Evolutionary conservation across 2,113 vertebrate species (phyloP), one percentile per base, ranked within the genome.

Genomic region (Nannospalax galili): DNA sequence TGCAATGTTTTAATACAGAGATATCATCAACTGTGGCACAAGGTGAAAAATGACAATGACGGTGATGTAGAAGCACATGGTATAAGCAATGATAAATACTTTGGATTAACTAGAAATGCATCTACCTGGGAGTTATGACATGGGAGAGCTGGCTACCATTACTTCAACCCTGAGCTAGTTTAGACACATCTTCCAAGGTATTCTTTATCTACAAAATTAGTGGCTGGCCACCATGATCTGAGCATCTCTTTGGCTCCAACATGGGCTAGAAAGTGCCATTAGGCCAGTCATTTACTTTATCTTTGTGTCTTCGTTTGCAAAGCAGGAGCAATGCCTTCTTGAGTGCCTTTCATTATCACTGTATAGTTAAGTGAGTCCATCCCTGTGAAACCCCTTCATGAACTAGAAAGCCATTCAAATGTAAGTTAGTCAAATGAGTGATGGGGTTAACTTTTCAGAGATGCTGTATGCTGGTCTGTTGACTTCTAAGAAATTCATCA

Each of bases 21-120:
- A 90, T 86, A 70, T 35, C 79, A 84, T 37, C 62, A 64, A 58
- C 64, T 62, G 0, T 6, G 62, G 40, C 32, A 79, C 48, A 75
- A 74, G 70, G 58, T 42, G n/a, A n/a, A 92, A 87, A 42, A 60
- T 35, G 5, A 45, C 42, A 84, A 45, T 65, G 48, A 35, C 70
- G 67, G 17, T 37, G 70, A 73, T 80, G 72, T 52, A 78, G 78
- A 78, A 95, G 7, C 15, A 20, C 3, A 22, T 67, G 17, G 70
- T 70, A 87, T 9, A 94, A 85, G 26, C 40, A 90, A 64, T 42
- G 48, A 87, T 64, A 90, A 92, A 90, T 32, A 19, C 52, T 90
- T n/a, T 78, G 22, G 20, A n/a, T 58, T 80, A 78, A 87, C n/a
- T 78, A 56, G 60, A 80, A 65, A 81, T 65, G 72, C 7, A 40